Conservation (phyloP, 2,113 vertebrate genomes). For the Laticauda laticaudata region DNA sequence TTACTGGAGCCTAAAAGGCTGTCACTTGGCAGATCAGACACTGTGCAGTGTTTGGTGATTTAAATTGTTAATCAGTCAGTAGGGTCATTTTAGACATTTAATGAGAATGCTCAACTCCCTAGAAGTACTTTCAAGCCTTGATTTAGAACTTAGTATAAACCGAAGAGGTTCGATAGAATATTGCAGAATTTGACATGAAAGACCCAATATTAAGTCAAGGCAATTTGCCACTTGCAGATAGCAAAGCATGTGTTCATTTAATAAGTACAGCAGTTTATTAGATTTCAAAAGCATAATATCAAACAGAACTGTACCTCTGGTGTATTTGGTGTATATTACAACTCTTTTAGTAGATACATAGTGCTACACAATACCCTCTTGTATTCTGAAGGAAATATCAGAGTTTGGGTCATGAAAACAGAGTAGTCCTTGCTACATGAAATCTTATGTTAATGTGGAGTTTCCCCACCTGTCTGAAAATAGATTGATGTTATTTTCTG, state of each 20-base stretch:
- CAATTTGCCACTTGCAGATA: constrained; percentile 11
- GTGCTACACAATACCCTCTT: neutral
- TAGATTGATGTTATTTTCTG: neutral
- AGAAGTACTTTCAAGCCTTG: constrained; percentile 63
- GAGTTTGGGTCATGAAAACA: neutral
- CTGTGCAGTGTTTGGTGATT: constrained; percentile 69
- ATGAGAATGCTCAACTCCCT: constrained; percentile 56
- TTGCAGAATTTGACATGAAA: constrained; percentile 14
- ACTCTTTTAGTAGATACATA: neutral
- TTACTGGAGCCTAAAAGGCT: constrained; percentile 67
- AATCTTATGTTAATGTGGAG: neutral
- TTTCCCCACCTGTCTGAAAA: neutral
- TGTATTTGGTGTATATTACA: neutral
- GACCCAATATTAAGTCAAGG: constrained; percentile 37
- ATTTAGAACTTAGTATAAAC: constrained; percentile 54
- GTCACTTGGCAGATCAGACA: constrained; percentile 60
- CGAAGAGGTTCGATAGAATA: constrained; percentile 59
- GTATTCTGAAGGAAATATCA: neutral
- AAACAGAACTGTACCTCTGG: neutral
- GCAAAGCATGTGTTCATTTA: neutral
- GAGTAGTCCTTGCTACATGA: neutral
- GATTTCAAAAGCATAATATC: neutral
- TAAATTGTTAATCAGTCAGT: constrained; percentile 69
- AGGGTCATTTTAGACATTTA: constrained; percentile 55
- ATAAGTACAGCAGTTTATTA: neutral